A percentile compares a stretch with the other conserved stretches of the same genome.
phyloP scores from a whole-genome alignment of 2,113 vertebrate genomes.

The Pavo muticus region DNA sequence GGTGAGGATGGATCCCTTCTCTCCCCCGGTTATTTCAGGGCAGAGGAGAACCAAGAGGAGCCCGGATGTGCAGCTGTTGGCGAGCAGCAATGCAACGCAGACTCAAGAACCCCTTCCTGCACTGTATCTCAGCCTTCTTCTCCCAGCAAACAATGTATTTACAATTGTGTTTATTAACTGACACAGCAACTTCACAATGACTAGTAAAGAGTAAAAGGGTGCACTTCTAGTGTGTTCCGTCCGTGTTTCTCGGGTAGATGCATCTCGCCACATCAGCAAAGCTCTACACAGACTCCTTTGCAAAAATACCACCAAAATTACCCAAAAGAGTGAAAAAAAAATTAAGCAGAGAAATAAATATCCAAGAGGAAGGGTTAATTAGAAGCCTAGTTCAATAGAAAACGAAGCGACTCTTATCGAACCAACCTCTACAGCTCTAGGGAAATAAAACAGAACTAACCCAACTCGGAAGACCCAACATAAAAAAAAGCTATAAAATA shows the following conservation, averaged over 20 bases:
- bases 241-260: conserved; percentile 71
- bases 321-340: conserved; percentile 37
- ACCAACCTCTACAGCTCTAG: conserved; percentile 82
- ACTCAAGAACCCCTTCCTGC: conserved; percentile 62
- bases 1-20: conserved; percentile 29
- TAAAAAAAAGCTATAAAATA: conserved; percentile 77
- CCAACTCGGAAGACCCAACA: conserved; percentile 76
- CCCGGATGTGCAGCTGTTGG: conserved; percentile 44
- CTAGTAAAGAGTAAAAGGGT: conserved; percentile 80
- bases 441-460: conserved; percentile 47
- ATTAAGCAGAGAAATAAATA: conserved; percentile 89
- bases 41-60: conserved; percentile 46
- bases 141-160: conserved; percentile 83
- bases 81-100: conserved; percentile 60
- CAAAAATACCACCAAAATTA: conserved; percentile 45
- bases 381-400: conserved; percentile 80
- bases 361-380: conserved; percentile 79
- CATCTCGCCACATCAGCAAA: conserved; percentile 72
- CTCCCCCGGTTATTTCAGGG: conserved; percentile 35
- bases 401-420: conserved; percentile 73
- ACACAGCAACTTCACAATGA: conserved; percentile 84
- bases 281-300: conserved; percentile 69
- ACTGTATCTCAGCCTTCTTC: conserved; percentile 58
- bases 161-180: conserved; percentile 80
- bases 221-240: conserved; percentile 74